Base-by-base conservation (phyloP, 1,140 invertebrate genomes). In the Lepidotrigona ventralis region DNA sequence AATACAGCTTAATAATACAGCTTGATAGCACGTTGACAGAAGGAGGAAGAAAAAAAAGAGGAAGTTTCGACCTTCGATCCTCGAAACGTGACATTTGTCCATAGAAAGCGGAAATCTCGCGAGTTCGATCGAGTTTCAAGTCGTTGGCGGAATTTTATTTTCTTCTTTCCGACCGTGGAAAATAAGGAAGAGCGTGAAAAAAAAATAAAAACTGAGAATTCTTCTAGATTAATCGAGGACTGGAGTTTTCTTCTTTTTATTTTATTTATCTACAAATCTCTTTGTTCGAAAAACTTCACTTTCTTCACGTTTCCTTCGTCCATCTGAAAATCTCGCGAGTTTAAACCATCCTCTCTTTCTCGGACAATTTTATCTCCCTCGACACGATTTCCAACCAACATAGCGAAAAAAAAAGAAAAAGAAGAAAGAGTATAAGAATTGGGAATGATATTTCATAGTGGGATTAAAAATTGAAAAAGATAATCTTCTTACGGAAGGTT, bases 21-120 rank as follows among this genome's bases (percentile, higher is more conserved):
- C 39, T 70, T 82, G 60, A 82, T 69, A 77, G 69, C 75, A 69
- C 64, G 64, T 77, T 69, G 80, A 82, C 80, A 46, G 69, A 76
- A 82, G 69, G 69, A 76, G 51, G 9, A n/a, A n/a, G 39, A 5
- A 26, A n/a, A 2, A 0, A 0, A 26, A 6, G 9, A 39, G 15
- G 12, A 26, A 46, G n/a, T 23, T 4, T 39, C 21, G 17, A 3
- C 11, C n/a, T 12, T 5, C 29, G 12, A 2, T 19, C 19, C 1
- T 9, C 4, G n/a, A 33, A 53, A 72, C 39, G n/a, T 2, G 75
- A 64, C 76, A 79, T 64, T 86, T 26, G 58, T 84, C 58, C 54
- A 56, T 29, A 12, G 46, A 19, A 63, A 58, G 21, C 26, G 17
- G 29, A 33, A 1, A 15, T 54, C 23, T 8, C 46, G 64, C 15